A percentile compares a stretch with the other conserved stretches of the same genome.
These are phyloP conservation scores for Cheilosia soror DNA, from an alignment of 2,888 invertebrate species.

Conservation along the genomic window DNA sequence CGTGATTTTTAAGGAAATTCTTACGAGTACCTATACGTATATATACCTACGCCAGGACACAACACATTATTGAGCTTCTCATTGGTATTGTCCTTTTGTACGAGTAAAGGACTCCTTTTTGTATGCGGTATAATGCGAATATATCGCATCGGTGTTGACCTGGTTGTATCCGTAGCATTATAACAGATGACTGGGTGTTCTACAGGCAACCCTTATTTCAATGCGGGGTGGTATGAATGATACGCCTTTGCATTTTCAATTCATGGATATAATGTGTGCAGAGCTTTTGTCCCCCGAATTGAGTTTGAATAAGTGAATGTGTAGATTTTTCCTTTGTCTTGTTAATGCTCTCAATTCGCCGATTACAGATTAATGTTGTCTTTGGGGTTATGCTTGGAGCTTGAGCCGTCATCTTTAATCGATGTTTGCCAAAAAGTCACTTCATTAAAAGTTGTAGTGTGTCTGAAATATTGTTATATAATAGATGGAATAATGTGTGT, in stretches of 20 bases:
- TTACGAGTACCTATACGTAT: background rate
- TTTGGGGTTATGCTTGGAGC: background rate
- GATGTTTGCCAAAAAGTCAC: background rate
- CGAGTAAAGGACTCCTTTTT: constrained; percentile 5
- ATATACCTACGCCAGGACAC: background rate
- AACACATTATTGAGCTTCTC: no score
- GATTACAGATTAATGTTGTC: constrained; percentile 37
- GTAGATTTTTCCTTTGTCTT: constrained; percentile 13
- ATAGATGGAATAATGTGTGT: background rate
- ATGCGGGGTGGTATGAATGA: background rate
- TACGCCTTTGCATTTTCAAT: constrained; percentile 40
- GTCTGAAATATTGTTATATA: background rate
- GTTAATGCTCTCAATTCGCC: constrained; percentile 20
- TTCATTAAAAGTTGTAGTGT: constrained; percentile 7
- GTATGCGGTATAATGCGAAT: constrained; percentile 36
- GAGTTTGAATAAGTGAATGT: constrained; percentile 11
- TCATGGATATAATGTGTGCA: constrained; percentile 32
- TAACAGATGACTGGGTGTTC: constrained; percentile 11
- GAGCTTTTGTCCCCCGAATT: constrained; percentile 15
- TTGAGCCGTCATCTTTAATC: constrained; percentile 3
- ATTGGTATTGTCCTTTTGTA: constrained; percentile 8
- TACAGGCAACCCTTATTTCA: no score
- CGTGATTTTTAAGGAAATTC: constrained; percentile 4
- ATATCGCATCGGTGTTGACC: constrained; percentile 54
- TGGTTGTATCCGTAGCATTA: constrained; percentile 43